phyloP scores from a whole-genome alignment of 2,797 vertebrate species.

The Lutra lutra region DNA sequence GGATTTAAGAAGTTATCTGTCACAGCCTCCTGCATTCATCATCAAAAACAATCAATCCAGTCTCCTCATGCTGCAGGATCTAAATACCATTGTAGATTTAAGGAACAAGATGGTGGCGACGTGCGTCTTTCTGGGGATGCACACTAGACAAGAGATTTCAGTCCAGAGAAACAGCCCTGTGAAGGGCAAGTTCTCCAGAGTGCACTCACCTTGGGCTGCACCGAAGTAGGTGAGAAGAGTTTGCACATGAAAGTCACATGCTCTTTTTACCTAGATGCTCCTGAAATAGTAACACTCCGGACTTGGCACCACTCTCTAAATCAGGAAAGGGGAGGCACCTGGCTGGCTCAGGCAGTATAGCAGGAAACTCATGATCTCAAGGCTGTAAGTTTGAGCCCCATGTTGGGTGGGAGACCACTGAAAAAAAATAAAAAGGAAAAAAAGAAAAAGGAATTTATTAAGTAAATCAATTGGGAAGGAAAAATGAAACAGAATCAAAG shows the following conservation, averaged over 20 bases:
- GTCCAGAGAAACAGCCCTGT: not conserved
- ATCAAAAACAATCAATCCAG: not conserved
- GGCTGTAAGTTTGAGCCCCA: not conserved
- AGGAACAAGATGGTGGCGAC: not conserved
- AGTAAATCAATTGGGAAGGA: not conserved
- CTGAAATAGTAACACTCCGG: not conserved
- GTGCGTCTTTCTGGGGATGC: not conserved
- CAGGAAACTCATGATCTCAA: not conserved
- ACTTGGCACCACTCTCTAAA: not conserved
- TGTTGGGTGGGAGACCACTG: not conserved
- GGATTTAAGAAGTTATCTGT: not conserved
- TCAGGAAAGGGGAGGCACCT: not conserved
- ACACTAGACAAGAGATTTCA: not conserved
- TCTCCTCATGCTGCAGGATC: not conserved
- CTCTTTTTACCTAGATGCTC: not conserved
- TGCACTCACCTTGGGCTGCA: not conserved
- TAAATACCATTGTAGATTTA: not conserved
- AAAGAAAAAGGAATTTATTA: not conserved
- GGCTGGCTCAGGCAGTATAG: not conserved
- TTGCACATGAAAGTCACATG: not conserved
- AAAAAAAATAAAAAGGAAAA: not conserved
- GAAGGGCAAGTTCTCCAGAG: not conserved
- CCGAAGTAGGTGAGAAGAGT: not conserved
- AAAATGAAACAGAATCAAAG: not conserved
- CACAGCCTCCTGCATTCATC: not conserved